Evolutionary conservation across 2,797 vertebrate species (phyloP).

Genomic region (Melanotaenia nigrans): DNA sequence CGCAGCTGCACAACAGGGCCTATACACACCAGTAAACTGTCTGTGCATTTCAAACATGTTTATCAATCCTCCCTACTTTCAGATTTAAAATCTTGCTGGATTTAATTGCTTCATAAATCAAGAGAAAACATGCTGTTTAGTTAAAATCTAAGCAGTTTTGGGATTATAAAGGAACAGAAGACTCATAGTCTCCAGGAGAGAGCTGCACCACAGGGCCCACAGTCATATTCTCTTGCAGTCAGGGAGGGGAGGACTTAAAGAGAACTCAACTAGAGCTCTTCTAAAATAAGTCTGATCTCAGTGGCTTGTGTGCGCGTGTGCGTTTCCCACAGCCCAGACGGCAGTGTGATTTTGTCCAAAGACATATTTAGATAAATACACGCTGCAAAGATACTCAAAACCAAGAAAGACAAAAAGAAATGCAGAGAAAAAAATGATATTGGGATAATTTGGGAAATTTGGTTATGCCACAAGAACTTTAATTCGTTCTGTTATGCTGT

Average conservation of each 20-base stretch:
- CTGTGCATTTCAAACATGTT: constrained; percentile 3
- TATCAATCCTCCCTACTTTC: constrained; percentile 17
- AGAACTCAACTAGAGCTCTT: constrained; percentile 65
- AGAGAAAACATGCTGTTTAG: constrained; percentile 3
- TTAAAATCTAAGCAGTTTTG: constrained; percentile 13
- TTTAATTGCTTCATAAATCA: constrained; percentile 3
- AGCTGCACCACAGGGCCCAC: constrained; percentile 54
- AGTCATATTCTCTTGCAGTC: constrained; percentile 54
- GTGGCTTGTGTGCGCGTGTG: constrained; percentile 50
- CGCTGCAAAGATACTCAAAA: constrained; percentile 74
- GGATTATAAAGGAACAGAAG: constrained; percentile 18
- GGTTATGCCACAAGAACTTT: constrained; percentile 8
- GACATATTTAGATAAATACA: constrained; percentile 86
- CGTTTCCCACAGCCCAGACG: constrained; percentile 72
- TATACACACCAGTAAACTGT: constrained; percentile 2
- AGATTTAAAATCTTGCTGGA: constrained; percentile 2
- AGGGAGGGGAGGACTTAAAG: constrained; percentile 58
- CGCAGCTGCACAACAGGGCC: constrained; percentile 49
- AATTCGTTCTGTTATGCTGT: constrained; percentile 12
- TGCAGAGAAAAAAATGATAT: constrained; percentile 2
- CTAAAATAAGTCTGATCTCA: constrained; percentile 75
- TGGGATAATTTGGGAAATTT: constrained; percentile 23
- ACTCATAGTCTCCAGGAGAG: constrained; percentile 31
- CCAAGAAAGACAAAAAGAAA: constrained; percentile 13
- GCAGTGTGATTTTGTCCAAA: constrained; percentile 76